Evolutionary conservation across 1,140 invertebrate genomes (phyloP), one percentile per base, ranked within the genome.

Genomic region (Pectinophora gossypiella): DNA sequence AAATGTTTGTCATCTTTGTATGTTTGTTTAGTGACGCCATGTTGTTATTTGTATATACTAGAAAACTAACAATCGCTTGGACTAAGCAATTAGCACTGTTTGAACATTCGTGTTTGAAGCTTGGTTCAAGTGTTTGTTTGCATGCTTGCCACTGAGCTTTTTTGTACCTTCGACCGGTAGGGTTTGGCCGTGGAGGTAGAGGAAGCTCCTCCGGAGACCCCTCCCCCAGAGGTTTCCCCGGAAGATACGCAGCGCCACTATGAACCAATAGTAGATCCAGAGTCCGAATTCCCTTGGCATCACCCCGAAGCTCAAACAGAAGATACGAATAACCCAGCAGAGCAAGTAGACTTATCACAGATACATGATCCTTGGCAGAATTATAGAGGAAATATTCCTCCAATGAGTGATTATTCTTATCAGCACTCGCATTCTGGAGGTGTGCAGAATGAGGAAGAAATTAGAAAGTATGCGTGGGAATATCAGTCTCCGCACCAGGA

Each of bases 281-380:
- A 76, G 5, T 86, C 85, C n/a, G 82, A 85, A 64, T 88, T 88
- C 66, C 74, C 78, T 15, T 89, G 86, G 85, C 87, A 88, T 57
- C 79, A 76, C 35, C 80, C 78, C 12, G 64, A 72, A 46, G 61
- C 62, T 13, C 72, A 77, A 67, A 61, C 50, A 23, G 16, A 51
- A 38, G 69, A 75, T 7, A 61, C 72, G 38, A 15, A 40, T 9
- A 51, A 58, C 19, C 65, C 61, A 18, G 47, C 53, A 38, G 27
- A 64, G 10, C 2, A 54, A 23, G 51, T 78, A 50, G 73, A 82
- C 49, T 80, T 90, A 59, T 74, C 83, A 10, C 80, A 92, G 57
- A 89, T 90, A 70, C 73, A 88, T 68, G 90, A 92, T 76, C 90
- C 91, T 0, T 92, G 91, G 91, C 77, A 90, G 18, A 71, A 82